A percentile compares a stretch with the other conserved stretches of the same genome.
These are phyloP conservation scores for Oithona nana DNA, from an alignment of 2,888 invertebrate genomes.

Conservation along the genomic window DNA sequence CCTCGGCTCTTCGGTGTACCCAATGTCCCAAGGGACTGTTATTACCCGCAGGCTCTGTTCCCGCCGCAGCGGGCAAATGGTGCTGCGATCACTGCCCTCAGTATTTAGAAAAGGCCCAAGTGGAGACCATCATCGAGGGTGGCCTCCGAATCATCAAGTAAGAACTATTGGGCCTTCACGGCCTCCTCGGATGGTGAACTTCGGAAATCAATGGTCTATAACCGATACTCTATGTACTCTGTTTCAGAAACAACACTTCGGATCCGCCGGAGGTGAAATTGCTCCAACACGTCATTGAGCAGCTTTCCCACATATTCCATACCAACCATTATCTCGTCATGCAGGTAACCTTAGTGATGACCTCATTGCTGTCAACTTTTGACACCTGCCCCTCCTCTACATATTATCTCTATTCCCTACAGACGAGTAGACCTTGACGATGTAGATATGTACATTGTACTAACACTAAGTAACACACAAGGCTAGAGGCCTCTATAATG, in stretches of 20 bases:
- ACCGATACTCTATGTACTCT: no score
- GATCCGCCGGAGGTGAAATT: background rate
- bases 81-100: background rate
- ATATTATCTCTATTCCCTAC: no score
- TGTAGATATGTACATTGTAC: no score
- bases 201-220: no score
- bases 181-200: no score
- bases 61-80: background rate
- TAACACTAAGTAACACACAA: no score
- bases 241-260: background rate
- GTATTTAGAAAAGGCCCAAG: background rate
- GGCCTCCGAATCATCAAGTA: background rate
- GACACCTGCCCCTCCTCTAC: no score
- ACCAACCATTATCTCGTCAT: constrained; percentile 1
- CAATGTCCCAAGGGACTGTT: background rate
- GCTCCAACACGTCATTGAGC: background rate
- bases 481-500: no score
- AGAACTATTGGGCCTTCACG: no score
- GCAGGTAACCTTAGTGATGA: background rate
- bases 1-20: background rate
- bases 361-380: no score
- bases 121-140: background rate
- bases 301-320: background rate
- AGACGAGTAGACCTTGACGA: no score
- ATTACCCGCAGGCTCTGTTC: background rate